Evolutionary conservation across 2,113 vertebrate genomes (phyloP).

Genomic region (Colistium nudipinnis): DNA sequence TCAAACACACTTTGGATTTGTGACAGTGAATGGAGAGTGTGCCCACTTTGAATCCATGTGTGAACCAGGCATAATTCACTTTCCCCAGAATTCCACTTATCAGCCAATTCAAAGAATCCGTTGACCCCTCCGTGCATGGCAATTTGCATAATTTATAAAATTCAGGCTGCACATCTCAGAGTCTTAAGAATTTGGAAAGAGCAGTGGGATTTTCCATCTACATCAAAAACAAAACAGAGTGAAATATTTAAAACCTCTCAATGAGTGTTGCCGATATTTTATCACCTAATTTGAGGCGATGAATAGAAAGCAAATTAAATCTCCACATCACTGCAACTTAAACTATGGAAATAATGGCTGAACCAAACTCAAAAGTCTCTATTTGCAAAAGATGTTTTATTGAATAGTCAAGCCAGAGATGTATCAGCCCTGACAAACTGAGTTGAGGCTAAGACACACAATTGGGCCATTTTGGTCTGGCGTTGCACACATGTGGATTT

Average conservation of each 20-base stretch:
- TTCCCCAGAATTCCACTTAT: constrained; percentile 5
- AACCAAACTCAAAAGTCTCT: constrained; percentile 30
- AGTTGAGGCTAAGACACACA: not conserved
- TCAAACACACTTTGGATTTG: not conserved
- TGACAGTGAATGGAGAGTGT: not conserved
- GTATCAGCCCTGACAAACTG: constrained; percentile 32
- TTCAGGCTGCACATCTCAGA: not conserved
- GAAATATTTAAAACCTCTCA: constrained; percentile 3
- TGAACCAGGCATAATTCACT: not conserved
- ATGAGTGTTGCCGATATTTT: not conserved
- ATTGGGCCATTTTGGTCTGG: not conserved
- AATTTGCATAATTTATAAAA: constrained; percentile 1
- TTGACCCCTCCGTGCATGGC: not conserved
- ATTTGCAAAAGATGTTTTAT: constrained; percentile 21
- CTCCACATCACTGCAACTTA: constrained; percentile 11
- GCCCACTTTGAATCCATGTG: not conserved
- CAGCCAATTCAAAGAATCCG: constrained; percentile 12
- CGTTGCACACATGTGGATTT: not conserved
- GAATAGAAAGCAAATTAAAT: constrained; percentile 17
- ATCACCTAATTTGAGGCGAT: constrained; percentile 6
- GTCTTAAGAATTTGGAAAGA: constrained; percentile 8
- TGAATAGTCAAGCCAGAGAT: constrained; percentile 23
- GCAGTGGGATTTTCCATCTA: not conserved
- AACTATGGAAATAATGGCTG: constrained; percentile 34
- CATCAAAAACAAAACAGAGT: constrained; percentile 12